A percentile compares a stretch with the other conserved stretches of the same genome.
Conservation (phyloP, 2,888 invertebrate species). For the Byasa hedistus region DNA sequence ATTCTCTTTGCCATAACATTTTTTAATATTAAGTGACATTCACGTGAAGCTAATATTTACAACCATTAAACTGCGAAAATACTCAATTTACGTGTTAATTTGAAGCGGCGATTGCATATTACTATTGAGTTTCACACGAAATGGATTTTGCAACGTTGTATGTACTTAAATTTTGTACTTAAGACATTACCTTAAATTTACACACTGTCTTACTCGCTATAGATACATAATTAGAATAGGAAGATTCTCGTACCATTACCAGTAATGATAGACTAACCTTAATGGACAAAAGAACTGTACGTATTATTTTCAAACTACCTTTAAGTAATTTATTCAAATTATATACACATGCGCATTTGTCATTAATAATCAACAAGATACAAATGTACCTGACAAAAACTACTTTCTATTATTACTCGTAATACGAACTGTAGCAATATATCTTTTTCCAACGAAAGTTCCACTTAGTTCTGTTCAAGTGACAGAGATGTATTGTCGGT, state of each 20-base stretch:
- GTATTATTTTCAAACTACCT: background rate
- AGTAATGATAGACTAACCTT: too few species aligned
- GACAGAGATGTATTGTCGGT: background rate
- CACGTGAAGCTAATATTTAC: background rate
- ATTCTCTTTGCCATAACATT: too few species aligned
- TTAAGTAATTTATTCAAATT: background rate
- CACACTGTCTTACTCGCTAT: too few species aligned
- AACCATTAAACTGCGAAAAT: constrained; percentile 7
- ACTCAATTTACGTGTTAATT: constrained; percentile 15
- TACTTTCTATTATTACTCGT: background rate
- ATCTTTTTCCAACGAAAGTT: background rate
- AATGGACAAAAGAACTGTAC: too few species aligned
- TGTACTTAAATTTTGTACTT: background rate
- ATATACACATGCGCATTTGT: background rate
- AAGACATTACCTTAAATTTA: background rate
- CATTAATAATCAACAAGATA: too few species aligned
- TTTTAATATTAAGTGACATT: background rate
- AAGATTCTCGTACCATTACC: too few species aligned
- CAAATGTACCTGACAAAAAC: background rate
- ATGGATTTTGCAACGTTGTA: background rate
- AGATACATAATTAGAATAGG: too few species aligned
- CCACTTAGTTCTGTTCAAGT: background rate
- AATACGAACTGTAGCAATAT: background rate
- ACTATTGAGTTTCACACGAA: constrained; percentile 8
- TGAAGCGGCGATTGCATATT: constrained; percentile 11